Evolutionary conservation across 2,797 vertebrate genomes (phyloP), one percentile per base, ranked within the genome.

Genomic region (Apogon hyalosoma): DNA sequence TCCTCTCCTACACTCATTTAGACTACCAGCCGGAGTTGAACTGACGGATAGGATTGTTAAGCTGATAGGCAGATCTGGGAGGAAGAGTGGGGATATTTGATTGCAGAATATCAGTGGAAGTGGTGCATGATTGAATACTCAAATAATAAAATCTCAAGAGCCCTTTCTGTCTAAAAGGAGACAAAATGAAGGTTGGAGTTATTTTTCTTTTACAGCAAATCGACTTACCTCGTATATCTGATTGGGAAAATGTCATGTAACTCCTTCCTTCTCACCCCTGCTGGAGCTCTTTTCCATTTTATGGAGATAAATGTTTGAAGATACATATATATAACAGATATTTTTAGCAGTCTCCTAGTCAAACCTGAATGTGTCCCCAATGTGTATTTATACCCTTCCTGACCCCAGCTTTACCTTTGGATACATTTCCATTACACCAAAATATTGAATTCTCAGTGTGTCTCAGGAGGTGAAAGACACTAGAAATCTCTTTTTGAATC

Each of bases 71-170:
- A 88, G 77, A 86, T 84, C 61, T 64, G 10, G 28, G 65, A 70
- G 72, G 63, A 82, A 71, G 73, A 84, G 82, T 68, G 73, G 31
- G 40, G 76, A 66, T 80, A 68, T 87, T 87, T 87, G 84, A 91
- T 89, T 87, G 77, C 79, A 59, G 65, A 83, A 85, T 80, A 86
- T 85, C 79, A 77, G 74, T 71, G 62, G 19, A 84, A 89, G 80
- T 63, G 78, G 49, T 76, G 55, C 73, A 58, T 87, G 87, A 88
- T 86, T 82, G 83, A 88, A 70, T 75, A 69, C 73, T 79, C 59
- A 79, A 81, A 90, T 88, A 85, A 80, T 88, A 80, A 76, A 82
- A 82, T 86, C 84, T 87, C 69, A 79, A 87, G 80, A 79, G 74
- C 73, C 69, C 69, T 83, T 76, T 80, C 41, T 48, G 59, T 73